Evolutionary conservation across 2,113 vertebrate species (phyloP), one percentile per base, ranked within the genome.

Genomic region (Platysteira castanea): DNA sequence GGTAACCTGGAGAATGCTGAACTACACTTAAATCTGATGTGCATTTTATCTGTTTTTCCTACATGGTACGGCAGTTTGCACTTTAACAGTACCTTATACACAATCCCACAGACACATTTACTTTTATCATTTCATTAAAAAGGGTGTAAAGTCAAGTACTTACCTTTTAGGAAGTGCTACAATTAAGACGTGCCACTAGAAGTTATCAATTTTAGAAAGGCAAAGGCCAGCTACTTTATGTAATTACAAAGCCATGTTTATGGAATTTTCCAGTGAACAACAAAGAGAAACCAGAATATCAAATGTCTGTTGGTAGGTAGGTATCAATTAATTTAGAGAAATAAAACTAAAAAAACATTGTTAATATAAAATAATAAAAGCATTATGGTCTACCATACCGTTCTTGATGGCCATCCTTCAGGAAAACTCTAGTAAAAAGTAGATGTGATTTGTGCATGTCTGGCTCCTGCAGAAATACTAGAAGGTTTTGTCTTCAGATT

Each of bases 321-420:
- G 18, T 67, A 53, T 33, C 23, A 53, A 11, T 91, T 47, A 47
- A n/a, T 81, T 61, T 35, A 10, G 49, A 76, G 56, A 87, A 59
- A 15, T 9, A 44, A 63, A 89, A 65, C 5, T 9, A 9, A 76
- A 87, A 46, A 68, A 11, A 0, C 3, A 16, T 7, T 20, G 15
- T 21, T 79, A 54, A 86, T n/a, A n/a, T n/a, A n/a, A n/a, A n/a
- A n/a, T n/a, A 71, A 67, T 15, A 50, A 52, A 68, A 26, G 4
- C 6, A 24, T 23, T 69, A 6, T 57, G 31, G 10, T 22, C 17
- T 81, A 13, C 15, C 26, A 2, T 53, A 19, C 10, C 33, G 18
- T 31, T 56, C 16, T 60, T 6, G 0, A 27, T 4, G 0, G 3
- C 39, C 10, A 20, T 5, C 17, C 13, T 47, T 24, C 33, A 46